phyloP scores from a whole-genome alignment of 2,113 vertebrate genomes.

The Sturnus vulgaris region DNA sequence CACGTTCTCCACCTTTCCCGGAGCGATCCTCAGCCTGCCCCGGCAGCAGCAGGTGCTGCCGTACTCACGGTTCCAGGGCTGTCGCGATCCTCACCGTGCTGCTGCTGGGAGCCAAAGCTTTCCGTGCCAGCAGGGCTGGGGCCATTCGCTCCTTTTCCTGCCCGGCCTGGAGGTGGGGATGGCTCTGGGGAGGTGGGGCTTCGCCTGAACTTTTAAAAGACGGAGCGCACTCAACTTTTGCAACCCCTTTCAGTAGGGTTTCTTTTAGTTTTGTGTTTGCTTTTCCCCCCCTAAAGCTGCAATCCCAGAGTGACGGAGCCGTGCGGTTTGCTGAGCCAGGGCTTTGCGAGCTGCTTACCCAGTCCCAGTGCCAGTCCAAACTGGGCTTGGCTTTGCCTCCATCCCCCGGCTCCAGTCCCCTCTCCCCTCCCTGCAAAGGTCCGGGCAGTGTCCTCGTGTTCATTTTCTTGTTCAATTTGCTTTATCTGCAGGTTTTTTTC shows the following conservation, averaged over 20 bases:
- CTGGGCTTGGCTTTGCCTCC: neutral
- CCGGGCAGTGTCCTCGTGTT: accelerated
- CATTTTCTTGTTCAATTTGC: neutral
- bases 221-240: accelerated
- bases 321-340: neutral
- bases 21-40: neutral
- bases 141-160: neutral
- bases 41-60: neutral
- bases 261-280: accelerated
- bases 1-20: accelerated
- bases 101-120: neutral
- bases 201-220: neutral
- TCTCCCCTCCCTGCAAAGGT: accelerated
- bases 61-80: neutral
- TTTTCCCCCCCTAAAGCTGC: neutral
- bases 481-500: neutral
- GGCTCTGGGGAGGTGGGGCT: conserved; percentile 12
- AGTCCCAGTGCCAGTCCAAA: neutral
- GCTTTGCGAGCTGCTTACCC: neutral
- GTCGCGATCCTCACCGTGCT: neutral
- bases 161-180: neutral
- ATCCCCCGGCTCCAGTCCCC: neutral
- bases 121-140: accelerated
- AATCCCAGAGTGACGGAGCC: neutral
- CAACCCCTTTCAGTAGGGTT: accelerated